Percentiles rank a stretch among this genome's conserved stretches.
Conservation (phyloP, 2,888 invertebrate species). For the Unio pictorum region DNA sequence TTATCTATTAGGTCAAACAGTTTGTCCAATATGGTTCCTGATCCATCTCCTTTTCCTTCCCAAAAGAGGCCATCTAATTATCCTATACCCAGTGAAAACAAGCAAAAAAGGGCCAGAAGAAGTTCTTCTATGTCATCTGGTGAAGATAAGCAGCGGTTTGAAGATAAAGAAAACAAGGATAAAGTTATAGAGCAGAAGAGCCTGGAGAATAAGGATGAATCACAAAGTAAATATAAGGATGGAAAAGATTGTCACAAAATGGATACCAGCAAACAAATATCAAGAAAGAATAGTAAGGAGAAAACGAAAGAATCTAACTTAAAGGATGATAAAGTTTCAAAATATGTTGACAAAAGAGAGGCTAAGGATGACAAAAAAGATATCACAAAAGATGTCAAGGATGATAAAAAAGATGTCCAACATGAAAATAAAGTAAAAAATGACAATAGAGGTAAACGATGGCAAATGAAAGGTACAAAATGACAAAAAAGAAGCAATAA, state of each 20-base stretch:
- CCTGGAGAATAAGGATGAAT: no score
- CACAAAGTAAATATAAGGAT: no score
- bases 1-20: conserved; percentile 11
- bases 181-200: no score
- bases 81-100: conserved; percentile 2
- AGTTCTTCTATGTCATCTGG: no score
- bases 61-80: conserved; percentile 16
- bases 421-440: no score
- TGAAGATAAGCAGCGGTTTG: conserved; percentile 6
- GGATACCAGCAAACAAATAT: no score
- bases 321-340: conserved; percentile 6
- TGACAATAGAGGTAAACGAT: no score
- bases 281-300: conserved; percentile 8
- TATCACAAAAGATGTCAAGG: conserved; percentile 7
- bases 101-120: neutral
- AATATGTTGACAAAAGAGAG: conserved; percentile 11
- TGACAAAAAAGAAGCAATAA: no score
- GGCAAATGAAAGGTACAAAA: no score
- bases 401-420: conserved; percentile 13
- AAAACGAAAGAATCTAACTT: conserved; percentile 10
- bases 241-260: no score
- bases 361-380: conserved; percentile 5
- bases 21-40: conserved; percentile 17
- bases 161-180: conserved; percentile 9
- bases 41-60: conserved; percentile 16